Conservation (phyloP, 1,140 invertebrate species). For the Coboldia fuscipes region DNA sequence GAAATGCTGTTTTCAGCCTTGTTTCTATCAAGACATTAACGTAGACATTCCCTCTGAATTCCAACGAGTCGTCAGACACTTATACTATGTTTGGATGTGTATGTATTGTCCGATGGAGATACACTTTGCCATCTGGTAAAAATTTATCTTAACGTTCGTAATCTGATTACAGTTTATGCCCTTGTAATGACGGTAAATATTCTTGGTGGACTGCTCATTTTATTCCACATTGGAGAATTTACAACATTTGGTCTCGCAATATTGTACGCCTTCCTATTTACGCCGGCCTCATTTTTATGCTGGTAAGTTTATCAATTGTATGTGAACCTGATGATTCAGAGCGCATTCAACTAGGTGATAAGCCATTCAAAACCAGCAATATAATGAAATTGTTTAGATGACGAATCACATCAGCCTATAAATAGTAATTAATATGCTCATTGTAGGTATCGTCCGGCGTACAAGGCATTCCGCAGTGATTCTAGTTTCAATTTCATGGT, state of each 20-base stretch:
- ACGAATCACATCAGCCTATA: too few species aligned
- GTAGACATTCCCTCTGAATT: conserved; percentile 98
- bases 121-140: too few species aligned
- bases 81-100: conserved; percentile 97
- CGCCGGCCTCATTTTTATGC: conserved; percentile 92
- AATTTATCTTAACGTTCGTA: conserved; percentile 4
- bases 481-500: conserved; percentile 99
- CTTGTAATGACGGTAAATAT: conserved; percentile 70
- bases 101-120: conserved; percentile 30
- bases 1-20: conserved; percentile 82
- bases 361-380: too few species aligned
- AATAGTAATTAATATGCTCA: too few species aligned
- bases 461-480: conserved; percentile 67
- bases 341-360: too few species aligned
- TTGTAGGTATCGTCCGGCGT: conserved; percentile 37
- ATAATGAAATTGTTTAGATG: too few species aligned
- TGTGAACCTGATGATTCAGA: too few species aligned
- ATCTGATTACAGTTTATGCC: conserved; percentile 56
- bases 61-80: conserved; percentile 78
- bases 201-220: conserved; percentile 52
- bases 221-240: conserved; percentile 37
- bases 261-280: conserved; percentile 78
- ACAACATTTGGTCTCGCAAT: conserved; percentile 75
- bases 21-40: conserved; percentile 98
- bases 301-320: conserved; percentile 60